Evolutionary conservation across 2,797 vertebrate genomes (phyloP).

Genomic region (Nyctalus aviator): DNA sequence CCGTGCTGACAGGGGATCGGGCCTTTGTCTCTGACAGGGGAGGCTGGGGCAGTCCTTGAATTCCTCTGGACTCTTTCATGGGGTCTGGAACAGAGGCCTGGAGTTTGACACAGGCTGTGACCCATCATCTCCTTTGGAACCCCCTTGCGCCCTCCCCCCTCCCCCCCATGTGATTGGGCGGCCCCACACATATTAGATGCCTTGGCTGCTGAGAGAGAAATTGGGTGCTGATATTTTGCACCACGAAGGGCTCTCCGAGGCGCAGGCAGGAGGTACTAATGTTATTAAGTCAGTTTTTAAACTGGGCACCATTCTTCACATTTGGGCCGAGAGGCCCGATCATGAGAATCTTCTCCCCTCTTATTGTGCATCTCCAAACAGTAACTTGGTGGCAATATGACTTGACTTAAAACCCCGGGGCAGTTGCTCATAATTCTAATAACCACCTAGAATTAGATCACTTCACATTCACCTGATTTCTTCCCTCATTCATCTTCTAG

Average conservation of each 20-base stretch:
- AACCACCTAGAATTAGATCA: constrained; percentile 90
- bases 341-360: constrained; percentile 59
- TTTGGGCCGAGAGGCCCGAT: constrained; percentile 31
- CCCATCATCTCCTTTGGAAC: neutral
- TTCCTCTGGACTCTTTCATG: neutral
- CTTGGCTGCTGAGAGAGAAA: neutral
- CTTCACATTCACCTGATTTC: constrained; percentile 89
- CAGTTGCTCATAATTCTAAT: constrained; percentile 89
- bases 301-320: constrained; percentile 63
- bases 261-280: neutral
- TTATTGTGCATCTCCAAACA: constrained; percentile 75
- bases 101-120: neutral
- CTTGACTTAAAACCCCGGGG: constrained; percentile 80
- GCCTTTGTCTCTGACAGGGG: neutral
- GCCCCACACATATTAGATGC: neutral
- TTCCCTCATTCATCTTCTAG: constrained; percentile 87
- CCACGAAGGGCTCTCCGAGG: neutral
- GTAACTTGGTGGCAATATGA: constrained; percentile 75
- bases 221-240: constrained; percentile 19
- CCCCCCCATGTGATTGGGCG: neutral
- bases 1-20: accelerated
- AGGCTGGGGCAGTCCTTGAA: neutral
- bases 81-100: neutral
- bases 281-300: constrained; percentile 71
- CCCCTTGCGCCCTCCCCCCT: neutral